Conservation (phyloP, 2,113 vertebrate species). For the Ceratotherium simum region DNA sequence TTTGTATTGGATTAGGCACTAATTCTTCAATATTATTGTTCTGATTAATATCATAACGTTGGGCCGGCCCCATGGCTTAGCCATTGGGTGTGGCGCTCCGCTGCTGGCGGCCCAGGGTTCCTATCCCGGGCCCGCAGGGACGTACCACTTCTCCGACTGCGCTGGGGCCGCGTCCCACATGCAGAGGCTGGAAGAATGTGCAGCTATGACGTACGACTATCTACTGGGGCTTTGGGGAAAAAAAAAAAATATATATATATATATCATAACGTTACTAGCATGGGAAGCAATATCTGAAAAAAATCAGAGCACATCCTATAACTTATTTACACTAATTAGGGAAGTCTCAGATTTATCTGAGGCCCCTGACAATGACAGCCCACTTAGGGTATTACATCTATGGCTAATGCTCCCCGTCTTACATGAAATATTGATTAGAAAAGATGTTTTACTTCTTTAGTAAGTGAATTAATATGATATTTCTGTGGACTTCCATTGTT, state of each 20-base stretch:
- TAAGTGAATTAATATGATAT: conserved; percentile 1
- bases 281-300: not conserved
- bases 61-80: too few species aligned
- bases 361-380: not conserved
- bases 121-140: too few species aligned
- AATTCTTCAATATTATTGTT: not conserved
- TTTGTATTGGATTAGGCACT: not conserved
- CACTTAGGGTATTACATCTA: not conserved
- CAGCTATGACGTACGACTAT: too few species aligned
- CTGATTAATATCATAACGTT: not conserved
- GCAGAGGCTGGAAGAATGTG: too few species aligned
- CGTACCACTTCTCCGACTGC: too few species aligned
- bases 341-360: conserved; percentile 1
- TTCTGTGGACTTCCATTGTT: not conserved
- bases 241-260: too few species aligned
- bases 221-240: too few species aligned
- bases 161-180: too few species aligned
- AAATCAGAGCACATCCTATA: not conserved
- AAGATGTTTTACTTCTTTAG: conserved; percentile 4
- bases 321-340: not conserved
- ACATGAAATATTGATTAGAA: not conserved
- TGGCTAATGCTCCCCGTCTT: not conserved
- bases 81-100: too few species aligned
- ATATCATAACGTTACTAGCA: not conserved
- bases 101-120: too few species aligned